Conservation (phyloP, 1,140 invertebrate genomes). For the Diachasma alloeum region DNA sequence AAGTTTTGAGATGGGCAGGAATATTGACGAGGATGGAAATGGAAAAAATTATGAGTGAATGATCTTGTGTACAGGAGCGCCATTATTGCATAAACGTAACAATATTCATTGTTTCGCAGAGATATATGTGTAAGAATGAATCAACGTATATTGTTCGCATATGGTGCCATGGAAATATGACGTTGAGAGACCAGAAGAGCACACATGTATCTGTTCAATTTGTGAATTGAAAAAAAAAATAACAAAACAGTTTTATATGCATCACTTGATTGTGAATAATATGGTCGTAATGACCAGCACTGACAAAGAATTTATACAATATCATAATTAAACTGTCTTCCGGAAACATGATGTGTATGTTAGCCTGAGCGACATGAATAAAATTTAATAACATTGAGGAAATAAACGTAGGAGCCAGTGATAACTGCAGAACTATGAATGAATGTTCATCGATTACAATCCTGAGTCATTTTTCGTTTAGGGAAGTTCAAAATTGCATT, state of each 20-base stretch:
- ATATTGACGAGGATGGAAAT: not conserved
- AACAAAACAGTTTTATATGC: conserved; percentile 28
- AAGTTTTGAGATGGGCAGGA: not conserved
- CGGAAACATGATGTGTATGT: conserved; percentile 36
- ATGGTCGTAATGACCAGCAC: not conserved
- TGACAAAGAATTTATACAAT: conserved; percentile 51
- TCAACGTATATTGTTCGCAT: not conserved
- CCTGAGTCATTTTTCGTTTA: no score
- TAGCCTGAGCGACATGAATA: not conserved
- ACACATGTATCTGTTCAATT: conserved; percentile 45
- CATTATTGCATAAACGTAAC: conserved; percentile 40
- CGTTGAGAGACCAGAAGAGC: conserved; percentile 32
- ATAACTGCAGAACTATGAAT: not conserved
- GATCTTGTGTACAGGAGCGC: not conserved
- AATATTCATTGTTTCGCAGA: not conserved
- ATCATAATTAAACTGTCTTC: conserved; percentile 56
- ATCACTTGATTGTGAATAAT: not conserved
- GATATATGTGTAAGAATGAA: not conserved
- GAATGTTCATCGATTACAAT: not conserved
- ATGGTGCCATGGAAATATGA: conserved; percentile 23
- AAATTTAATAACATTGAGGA: not conserved
- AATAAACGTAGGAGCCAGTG: not conserved
- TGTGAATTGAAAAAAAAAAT: conserved; percentile 9
- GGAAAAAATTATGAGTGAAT: not conserved
- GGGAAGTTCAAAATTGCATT: no score